phyloP scores from a whole-genome alignment of 2,888 invertebrate species.

The Xylota sylvarum region DNA sequence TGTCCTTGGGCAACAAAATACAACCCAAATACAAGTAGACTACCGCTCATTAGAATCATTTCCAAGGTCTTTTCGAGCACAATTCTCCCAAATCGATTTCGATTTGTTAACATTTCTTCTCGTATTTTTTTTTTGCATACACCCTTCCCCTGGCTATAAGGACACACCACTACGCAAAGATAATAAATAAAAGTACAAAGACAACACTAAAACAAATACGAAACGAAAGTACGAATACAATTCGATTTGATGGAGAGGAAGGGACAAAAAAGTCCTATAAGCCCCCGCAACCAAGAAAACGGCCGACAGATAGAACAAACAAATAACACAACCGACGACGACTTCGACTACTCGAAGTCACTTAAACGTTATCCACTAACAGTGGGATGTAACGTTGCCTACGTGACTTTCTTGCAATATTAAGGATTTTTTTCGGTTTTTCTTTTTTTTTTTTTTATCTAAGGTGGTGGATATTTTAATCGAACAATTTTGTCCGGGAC shows the following conservation, averaged over 20 bases:
- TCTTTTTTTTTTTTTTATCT: constrained; percentile 6
- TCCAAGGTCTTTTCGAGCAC: constrained; percentile 27
- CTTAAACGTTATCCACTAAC: constrained; percentile 49
- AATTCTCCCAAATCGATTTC: constrained; percentile 47
- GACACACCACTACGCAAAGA: constrained; percentile 8
- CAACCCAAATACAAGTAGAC: constrained; percentile 18
- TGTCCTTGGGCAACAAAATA: not conserved
- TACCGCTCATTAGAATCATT: constrained; percentile 26
- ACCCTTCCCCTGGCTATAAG: not conserved
- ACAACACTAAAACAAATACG: constrained; percentile 5
- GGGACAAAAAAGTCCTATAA: too few relatives aligned
- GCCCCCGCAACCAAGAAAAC: not conserved
- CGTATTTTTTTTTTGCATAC: not conserved
- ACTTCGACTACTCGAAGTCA: constrained; percentile 31
- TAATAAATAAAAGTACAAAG: constrained; percentile 23
- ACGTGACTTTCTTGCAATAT: constrained; percentile 66
- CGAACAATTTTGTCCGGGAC: constrained; percentile 26
- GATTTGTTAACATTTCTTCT: constrained; percentile 35
- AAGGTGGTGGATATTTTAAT: constrained; percentile 44
- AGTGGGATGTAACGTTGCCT: constrained; percentile 51
- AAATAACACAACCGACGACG: constrained; percentile 6
- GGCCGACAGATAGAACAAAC: constrained; percentile 35
- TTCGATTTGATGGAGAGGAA: constrained; percentile 8
- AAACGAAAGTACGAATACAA: constrained; percentile 18
- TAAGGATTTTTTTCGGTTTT: constrained; percentile 46